Conservation (phyloP, 2,888 invertebrate genomes). For the Deilephila porcellus region DNA sequence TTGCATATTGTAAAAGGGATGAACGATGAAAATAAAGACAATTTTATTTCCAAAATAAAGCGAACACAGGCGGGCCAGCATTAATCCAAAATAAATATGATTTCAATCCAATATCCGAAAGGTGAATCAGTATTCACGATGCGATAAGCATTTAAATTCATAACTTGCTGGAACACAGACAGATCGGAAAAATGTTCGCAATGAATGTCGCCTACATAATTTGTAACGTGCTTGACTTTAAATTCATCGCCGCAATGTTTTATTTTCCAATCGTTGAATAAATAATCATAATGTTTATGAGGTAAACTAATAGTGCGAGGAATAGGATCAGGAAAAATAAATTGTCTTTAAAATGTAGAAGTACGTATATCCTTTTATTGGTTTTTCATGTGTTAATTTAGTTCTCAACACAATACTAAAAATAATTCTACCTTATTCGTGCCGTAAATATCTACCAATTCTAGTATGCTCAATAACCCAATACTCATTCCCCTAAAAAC, state of each 20-base stretch:
- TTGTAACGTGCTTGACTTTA: slow-evolving; percentile 14
- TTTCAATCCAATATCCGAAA: slow-evolving; percentile 9
- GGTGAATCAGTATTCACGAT: slow-evolving; percentile 12
- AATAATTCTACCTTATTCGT: no score
- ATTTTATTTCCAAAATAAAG: background rate
- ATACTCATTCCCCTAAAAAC: background rate
- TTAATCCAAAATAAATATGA: background rate
- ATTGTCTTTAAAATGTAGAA: no score
- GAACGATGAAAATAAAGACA: background rate
- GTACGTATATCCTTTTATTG: no score
- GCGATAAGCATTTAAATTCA: slow-evolving; percentile 17
- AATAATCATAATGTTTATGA: no score
- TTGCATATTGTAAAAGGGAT: background rate
- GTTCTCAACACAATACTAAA: no score
- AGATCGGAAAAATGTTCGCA: slow-evolving; percentile 5
- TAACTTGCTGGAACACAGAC: slow-evolving; percentile 15
- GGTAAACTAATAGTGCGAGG: no score
- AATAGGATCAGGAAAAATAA: no score
- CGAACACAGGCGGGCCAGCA: background rate
- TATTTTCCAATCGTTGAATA: slow-evolving; percentile 11
- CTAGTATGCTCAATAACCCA: no score
- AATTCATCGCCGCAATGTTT: background rate
- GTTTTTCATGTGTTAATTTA: no score
- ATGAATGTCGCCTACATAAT: slow-evolving; percentile 10
- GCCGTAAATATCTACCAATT: no score